Conservation (phyloP, 2,113 vertebrate species). For the Potamarius usumacintae region DNA sequence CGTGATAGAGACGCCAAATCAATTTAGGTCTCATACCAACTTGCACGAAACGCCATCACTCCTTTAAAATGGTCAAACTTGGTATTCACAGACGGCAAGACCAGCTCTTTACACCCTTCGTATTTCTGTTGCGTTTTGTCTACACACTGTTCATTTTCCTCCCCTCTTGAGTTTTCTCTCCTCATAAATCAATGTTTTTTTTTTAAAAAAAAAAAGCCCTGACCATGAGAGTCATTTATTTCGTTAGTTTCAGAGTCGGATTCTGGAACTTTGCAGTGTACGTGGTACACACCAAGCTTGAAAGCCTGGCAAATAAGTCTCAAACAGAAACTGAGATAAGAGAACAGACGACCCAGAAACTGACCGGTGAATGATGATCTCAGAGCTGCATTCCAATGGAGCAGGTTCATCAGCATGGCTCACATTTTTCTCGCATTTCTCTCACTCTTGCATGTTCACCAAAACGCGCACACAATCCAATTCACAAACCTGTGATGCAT, state of each 20-base stretch:
- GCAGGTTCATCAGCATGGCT: constrained; percentile 67
- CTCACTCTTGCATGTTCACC: neutral
- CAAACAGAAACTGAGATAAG: constrained; percentile 46
- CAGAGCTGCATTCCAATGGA: constrained; percentile 66
- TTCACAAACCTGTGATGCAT: too few species aligned
- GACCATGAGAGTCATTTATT: neutral
- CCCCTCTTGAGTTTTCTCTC: neutral
- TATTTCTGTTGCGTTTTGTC: neutral
- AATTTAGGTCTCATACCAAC: neutral
- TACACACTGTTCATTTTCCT: neutral
- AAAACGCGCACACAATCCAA: neutral
- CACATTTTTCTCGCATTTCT: neutral
- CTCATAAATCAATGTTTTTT: neutral
- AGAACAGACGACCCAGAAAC: constrained; percentile 63
- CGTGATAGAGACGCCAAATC: neutral
- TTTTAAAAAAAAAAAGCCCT: neutral
- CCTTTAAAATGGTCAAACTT: neutral
- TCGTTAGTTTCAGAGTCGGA: neutral
- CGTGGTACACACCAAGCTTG: neutral
- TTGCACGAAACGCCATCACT: too few species aligned
- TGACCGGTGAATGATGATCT: constrained; percentile 62
- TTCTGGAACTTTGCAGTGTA: neutral
- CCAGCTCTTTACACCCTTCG: neutral
- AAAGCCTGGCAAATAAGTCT: neutral
- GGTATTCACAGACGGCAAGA: neutral